Evolutionary conservation across 2,888 invertebrate species (phyloP).

Genomic region (Scrobipalpa costella): DNA sequence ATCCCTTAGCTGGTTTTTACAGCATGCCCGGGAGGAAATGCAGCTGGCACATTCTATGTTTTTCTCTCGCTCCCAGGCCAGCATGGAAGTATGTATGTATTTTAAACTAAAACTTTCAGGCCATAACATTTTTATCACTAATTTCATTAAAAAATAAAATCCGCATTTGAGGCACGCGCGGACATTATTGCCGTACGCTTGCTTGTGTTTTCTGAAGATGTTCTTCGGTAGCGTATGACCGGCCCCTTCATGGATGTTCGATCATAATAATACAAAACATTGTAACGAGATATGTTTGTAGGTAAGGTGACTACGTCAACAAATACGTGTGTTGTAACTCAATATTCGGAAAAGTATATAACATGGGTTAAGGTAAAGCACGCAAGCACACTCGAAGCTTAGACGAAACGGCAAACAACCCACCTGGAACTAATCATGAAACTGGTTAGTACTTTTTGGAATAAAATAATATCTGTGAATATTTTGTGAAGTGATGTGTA

Average conservation of each 20-base stretch:
- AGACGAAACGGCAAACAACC: conserved; percentile 47
- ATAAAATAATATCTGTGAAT: conserved; percentile 34
- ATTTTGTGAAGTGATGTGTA: conserved; percentile 27
- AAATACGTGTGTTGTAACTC: conserved; percentile 63
- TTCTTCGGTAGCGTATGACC: neutral
- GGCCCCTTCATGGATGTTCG: conserved; percentile 53
- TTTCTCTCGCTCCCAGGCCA: too few relatives aligned
- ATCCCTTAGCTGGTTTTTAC: too few relatives aligned
- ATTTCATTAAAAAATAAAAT: neutral
- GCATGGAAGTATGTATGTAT: too few relatives aligned
- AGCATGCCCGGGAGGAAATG: too few relatives aligned
- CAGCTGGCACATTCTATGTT: too few relatives aligned
- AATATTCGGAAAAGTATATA: conserved; percentile 67
- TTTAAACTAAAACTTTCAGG: too few relatives aligned
- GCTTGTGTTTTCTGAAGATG: neutral
- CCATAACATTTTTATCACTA: too few relatives aligned
- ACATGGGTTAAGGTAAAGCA: conserved; percentile 54
- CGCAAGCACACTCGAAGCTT: conserved; percentile 57
- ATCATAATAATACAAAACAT: conserved; percentile 62
- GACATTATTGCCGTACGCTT: neutral
- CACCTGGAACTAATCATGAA: conserved; percentile 55
- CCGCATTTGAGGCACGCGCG: neutral
- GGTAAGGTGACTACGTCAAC: conserved; percentile 43
- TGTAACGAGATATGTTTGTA: conserved; percentile 55
- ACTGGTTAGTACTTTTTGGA: conserved; percentile 53